phyloP scores from a whole-genome alignment of 2,113 vertebrate species.

The Sinocyclocheilus anshuiensis region DNA sequence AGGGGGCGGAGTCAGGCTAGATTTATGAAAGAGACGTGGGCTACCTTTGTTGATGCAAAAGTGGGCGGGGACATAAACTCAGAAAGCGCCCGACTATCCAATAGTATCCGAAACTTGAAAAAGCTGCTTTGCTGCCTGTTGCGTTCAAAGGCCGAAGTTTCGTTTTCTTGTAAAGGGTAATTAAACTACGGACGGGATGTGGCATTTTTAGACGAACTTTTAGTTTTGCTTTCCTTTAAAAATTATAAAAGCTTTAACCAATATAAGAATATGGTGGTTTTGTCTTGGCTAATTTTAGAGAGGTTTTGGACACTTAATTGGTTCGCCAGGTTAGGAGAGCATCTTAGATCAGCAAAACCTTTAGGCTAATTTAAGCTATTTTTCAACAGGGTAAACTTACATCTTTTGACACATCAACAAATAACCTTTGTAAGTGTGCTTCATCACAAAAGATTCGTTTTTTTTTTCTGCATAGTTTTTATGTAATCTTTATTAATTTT shows the following conservation, averaged over 20 bases:
- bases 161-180: slow-evolving; percentile 17
- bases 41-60: neutral
- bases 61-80: slow-evolving; percentile 8
- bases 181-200: neutral
- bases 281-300: neutral
- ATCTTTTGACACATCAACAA: too few relatives aligned
- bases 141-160: neutral
- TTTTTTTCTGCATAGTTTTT: neutral
- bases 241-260: too few relatives aligned
- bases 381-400: too few relatives aligned
- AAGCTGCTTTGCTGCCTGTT: neutral
- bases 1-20: slow-evolving; percentile 14
- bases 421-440: too few relatives aligned
- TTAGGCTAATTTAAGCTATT: too few relatives aligned
- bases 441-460: too few relatives aligned
- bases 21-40: neutral
- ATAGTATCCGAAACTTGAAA: neutral
- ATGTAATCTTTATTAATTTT: neutral
- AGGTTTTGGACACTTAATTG: neutral
- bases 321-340: too few relatives aligned
- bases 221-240: slow-evolving; percentile 13
- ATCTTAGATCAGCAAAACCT: too few relatives aligned
- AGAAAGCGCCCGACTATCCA: neutral
- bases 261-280: neutral
- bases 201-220: neutral